Evolutionary conservation across 2,888 invertebrate genomes (phyloP), one percentile per base, ranked within the genome.

Genomic region (Syrista parreyssii): DNA sequence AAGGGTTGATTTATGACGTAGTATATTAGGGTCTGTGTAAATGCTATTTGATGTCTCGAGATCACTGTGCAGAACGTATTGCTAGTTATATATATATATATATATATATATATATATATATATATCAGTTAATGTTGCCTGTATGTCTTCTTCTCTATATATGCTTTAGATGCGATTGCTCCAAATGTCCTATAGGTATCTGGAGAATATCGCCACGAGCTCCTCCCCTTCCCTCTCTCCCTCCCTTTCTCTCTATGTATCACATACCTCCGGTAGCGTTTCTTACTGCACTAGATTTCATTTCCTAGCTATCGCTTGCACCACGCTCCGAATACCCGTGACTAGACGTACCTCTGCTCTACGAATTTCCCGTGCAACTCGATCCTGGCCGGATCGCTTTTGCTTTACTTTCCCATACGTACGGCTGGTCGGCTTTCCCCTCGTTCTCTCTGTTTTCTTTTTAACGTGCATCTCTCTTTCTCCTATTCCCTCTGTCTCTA

Each of bases 301-400:
- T 84, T 84, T 85, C 82, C 84, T 77, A 79, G 77, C 68, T 83
- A 81, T 82, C 78, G 79, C 75, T 75, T 75, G 76, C 81, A 76
- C 79, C 78, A 75, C 75, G 73, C 74, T 71, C 72, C 33, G 68
- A 32, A 71, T 33, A 71, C 23, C 71, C 32, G 31, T 71, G 71
- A n/a, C 40, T 15, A 40, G 40, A 40, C 40, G 15, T 40, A 40
- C 40, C 15, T 15, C 40, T 40, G 40, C 40, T 40, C 31, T 71
- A 30, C 31, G 71, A 31, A 71, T 31, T 33, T 30, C 30, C 71
- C 71, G 71, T 12, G 12, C 15, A 32, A 71, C 30, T 30, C 71
- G 71, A 71, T 33, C 4, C 30, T n/a, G 31, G n/a, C n/a, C 12
- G 71, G 15, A 71, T n/a, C 11, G 71, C n/a, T 71, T 71, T 33